phyloP scores from a whole-genome alignment of 2,888 invertebrate species.

The Tribolium freemani region DNA sequence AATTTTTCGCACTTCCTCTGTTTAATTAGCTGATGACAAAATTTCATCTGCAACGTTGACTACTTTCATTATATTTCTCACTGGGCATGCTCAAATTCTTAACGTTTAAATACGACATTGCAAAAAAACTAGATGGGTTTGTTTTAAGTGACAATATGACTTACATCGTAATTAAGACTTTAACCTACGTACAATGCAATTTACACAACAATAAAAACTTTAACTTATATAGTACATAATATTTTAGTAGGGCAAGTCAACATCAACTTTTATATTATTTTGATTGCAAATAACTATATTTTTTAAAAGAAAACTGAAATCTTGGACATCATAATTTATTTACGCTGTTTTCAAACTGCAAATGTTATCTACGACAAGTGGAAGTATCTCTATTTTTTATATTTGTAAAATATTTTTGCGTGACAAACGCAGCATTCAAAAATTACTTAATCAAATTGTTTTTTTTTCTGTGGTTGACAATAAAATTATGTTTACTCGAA shows the following conservation, averaged over 20 bases:
- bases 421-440: no score
- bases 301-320: no score
- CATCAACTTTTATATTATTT: not conserved
- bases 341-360: no score
- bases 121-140: not conserved
- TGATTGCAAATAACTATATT: no score
- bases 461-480: not conserved
- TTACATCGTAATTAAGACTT: not conserved
- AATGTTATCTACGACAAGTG: no score
- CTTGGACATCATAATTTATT: no score
- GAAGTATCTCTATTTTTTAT: no score
- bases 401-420: no score
- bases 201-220: not conserved
- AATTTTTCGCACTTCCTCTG: not conserved
- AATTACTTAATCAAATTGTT: not conserved
- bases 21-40: constrained; percentile 25
- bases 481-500: not conserved
- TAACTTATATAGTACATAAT: not conserved
- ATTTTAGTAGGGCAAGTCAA: not conserved
- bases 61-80: not conserved
- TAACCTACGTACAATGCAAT: not conserved
- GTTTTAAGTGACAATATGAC: not conserved
- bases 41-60: constrained; percentile 1
- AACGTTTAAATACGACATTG: not conserved
- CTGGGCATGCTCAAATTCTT: not conserved